Evolutionary conservation across 2,113 vertebrate genomes (phyloP), one percentile per base, ranked within the genome.

Genomic region (Acanthisitta chloris): DNA sequence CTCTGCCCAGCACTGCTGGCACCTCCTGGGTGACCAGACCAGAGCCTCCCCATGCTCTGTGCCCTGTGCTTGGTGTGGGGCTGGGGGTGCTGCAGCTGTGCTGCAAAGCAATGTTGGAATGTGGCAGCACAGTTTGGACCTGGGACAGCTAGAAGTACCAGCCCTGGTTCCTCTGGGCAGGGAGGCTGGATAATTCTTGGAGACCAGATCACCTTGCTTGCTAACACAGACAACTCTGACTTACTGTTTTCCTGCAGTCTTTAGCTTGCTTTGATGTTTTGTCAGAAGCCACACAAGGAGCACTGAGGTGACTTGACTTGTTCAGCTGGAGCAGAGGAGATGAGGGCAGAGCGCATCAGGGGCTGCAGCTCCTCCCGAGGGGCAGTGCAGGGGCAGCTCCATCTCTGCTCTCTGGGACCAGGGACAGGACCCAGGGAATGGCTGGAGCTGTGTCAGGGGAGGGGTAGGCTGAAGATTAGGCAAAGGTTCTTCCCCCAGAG

Each of bases 51-150:
- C 10, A 38, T 31, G 19, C 43, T 20, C 72, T 29, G 38, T 38
- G 65, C 23, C 49, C 46, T 14, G 14, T 51, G n/a, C 14, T 5
- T 21, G 48, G 8, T 0, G 0, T n/a, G 28, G 36, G 24, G 52
- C 17, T 81, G 66, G 43, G 61, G 19, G 43, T 31, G 71, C 38
- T 52, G 40, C 62, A 54, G n/a, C 66, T 1, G 0, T 33, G 36
- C 49, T 80, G n/a, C 45, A 43, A 31, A 48, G 12, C 38, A n/a
- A 12, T 4, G 16, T 6, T 21, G 45, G 66, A 40, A 59, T 1
- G 3, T 2, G 2, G 40, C 49, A 45, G 43, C 43, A 51, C 4
- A 9, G 19, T 29, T 25, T 54, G 62, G 24, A 59, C 4, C 40
- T 17, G 34, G 33, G 31, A n/a, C 20, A 33, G 45, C 3, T 26